Base-by-base conservation (phyloP, 2,888 invertebrate species). In the Amiota communis region DNA sequence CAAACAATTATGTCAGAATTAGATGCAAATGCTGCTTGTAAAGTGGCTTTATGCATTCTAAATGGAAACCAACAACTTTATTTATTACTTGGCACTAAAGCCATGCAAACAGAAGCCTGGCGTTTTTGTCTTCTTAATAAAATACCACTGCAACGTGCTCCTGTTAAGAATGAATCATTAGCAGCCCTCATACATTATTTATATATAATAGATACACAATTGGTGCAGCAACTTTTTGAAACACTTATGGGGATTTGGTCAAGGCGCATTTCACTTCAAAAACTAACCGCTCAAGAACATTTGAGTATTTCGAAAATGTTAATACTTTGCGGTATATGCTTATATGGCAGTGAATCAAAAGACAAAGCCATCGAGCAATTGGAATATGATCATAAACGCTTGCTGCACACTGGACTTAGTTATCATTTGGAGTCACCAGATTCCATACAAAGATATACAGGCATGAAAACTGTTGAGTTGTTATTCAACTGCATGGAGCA, bases 381-480 rank as follows among this genome's bases (percentile, higher is more conserved):
- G 15, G 78, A 78, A 11, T 75, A 77, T 15, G 78, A 82, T 20
- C 76, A 86, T 15, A 88, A 87, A 71, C 80, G 83, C 1, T 91
- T 92, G 68, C 82, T 95, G 0, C 92, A 93, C 78, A 89, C 91
- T 47, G 95, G 95, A 0, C 92, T 95, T 80, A 92, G 93, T 0
- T 90, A 92, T 74, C 95, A 96, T 89, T 89, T 96, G 70, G 93
- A 94, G 81, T 92, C 93, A 0, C 88, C 93, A 0, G 90, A 93
- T 47, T 89, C 90, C 47, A 90, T 92, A 59, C 91, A 94, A 13
- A 89, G 95, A 74, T 91, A 91, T 49, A 90, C 94, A 8, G 96
- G 96, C 0, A 96, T 96, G 95, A 92, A 93, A 46, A 92, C 93
- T 0, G 92, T 93, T 0, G 95, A 95, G 84, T 89, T 94, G 3